Evolutionary conservation across 2,888 invertebrate species (phyloP), one percentile per base, ranked within the genome.

Genomic region (Stramonita haemastoma): DNA sequence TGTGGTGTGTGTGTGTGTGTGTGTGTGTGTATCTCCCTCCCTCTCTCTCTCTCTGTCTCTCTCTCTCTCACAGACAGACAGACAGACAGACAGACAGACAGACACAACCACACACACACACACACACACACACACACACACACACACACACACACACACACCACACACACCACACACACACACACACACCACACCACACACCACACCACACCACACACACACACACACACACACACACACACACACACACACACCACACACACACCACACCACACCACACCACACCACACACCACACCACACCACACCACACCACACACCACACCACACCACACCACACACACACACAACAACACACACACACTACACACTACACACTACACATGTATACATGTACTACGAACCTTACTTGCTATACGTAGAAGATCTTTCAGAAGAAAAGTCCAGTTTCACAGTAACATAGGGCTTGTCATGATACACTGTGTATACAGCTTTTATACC

Each of bases 131-230:
- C 26, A 73, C 73, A n/a, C 26, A n/a, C 73, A n/a, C n/a, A 73
- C 73, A 73, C 73, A 26, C 73, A 73, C 73, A n/a, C 73, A 73
- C 73, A 73, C 73, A 73, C 73, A n/a, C n/a, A 22, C n/a, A 73
- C n/a, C n/a, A 73, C n/a, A n/a, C n/a, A 73, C n/a, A n/a, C 46
- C 46, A 46, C 8, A 46, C 46, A 46, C 46, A 46, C 46, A 46
- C 46, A 46, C 46, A 46, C 46, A 46, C 46, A 46, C 46, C 8
- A 8, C 46, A 46, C 46, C 8, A 8, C 46, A n/a, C n/a, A n/a
- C n/a, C n/a, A n/a, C n/a, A n/a, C n/a, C n/a, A n/a, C n/a, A n/a
- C n/a, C 22, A 19, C 22, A 19, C 22, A 19, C 22, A 19, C 22
- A 70, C 22, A 70, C 22, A 19, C 22, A 70, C 22, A 70, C 22